phyloP scores from a whole-genome alignment of 2,888 invertebrate genomes.

The Pogonocherus hispidulus region DNA sequence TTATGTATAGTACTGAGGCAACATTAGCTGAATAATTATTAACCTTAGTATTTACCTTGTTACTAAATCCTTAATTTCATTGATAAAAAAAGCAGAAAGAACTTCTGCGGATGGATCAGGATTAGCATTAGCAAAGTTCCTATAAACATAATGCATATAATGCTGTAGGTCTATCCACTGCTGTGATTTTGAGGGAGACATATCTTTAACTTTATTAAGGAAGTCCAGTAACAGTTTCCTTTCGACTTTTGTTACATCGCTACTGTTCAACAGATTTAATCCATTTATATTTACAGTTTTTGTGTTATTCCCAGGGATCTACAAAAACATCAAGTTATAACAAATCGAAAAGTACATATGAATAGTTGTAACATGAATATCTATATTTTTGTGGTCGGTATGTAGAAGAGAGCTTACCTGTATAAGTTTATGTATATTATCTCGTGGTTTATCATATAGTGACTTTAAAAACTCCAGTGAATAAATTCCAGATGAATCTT shows the following conservation, averaged over 20 bases:
- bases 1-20: too few relatives aligned
- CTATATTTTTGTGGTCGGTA: too few relatives aligned
- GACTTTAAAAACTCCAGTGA: slow-evolving; percentile 58
- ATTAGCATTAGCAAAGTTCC: slow-evolving; percentile 60
- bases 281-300: slow-evolving; percentile 43
- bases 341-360: too few relatives aligned
- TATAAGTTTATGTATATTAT: slow-evolving; percentile 55
- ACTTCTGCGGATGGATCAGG: slow-evolving; percentile 59
- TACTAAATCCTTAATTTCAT: slow-evolving; percentile 60
- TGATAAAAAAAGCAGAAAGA: slow-evolving; percentile 58
- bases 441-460: slow-evolving; percentile 57
- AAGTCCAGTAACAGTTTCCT: slow-evolving; percentile 55
- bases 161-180: slow-evolving; percentile 64
- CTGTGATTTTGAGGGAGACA: slow-evolving; percentile 54
- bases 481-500: slow-evolving; percentile 55
- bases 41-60: slow-evolving; percentile 52
- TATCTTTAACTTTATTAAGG: slow-evolving; percentile 56
- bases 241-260: slow-evolving; percentile 49
- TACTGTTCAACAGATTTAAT: slow-evolving; percentile 44
- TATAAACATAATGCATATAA: slow-evolving; percentile 63
- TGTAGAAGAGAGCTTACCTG: slow-evolving; percentile 54
- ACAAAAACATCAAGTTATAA: too few relatives aligned
- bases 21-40: neutral
- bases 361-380: neutral
- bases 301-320: slow-evolving; percentile 44